Conservation (phyloP, 2,888 invertebrate genomes). For the Epinotia nisella region DNA sequence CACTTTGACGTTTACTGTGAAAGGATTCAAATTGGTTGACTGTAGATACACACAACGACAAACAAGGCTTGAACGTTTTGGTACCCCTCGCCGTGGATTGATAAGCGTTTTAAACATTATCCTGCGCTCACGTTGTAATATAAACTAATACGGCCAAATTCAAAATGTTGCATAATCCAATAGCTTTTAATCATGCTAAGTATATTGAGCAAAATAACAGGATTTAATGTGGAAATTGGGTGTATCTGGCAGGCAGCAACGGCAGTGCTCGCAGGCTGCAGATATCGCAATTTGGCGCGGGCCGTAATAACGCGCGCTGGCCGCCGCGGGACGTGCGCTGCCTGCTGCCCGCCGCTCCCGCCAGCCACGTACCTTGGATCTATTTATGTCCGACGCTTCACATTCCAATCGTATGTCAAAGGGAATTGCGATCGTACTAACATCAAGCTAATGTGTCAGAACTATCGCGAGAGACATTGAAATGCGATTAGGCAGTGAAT, state of each 20-base stretch:
- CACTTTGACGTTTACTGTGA: too few relatives aligned
- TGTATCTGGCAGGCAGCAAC: conserved; percentile 28
- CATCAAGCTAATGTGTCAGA: not conserved
- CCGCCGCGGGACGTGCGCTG: conserved; percentile 68
- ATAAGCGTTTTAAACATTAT: too few relatives aligned
- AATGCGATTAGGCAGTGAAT: not conserved
- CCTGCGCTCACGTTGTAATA: too few relatives aligned
- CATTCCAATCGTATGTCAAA: not conserved
- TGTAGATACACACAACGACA: too few relatives aligned
- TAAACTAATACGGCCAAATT: not conserved
- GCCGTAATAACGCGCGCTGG: conserved; percentile 68
- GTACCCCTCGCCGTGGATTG: too few relatives aligned
- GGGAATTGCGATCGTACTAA: not conserved
- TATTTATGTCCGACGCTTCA: not conserved
- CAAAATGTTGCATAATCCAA: conserved; percentile 14
- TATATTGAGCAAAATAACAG: conserved; percentile 19
- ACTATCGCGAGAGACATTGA: not conserved
- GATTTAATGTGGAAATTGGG: conserved; percentile 45
- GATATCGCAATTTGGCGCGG: conserved; percentile 78
- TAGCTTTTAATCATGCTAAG: conserved; percentile 18
- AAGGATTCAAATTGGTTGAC: too few relatives aligned
- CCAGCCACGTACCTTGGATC: conserved; percentile 48
- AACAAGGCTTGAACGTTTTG: too few relatives aligned
- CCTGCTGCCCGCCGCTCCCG: conserved; percentile 52
- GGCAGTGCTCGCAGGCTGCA: conserved; percentile 55